phyloP scores from a whole-genome alignment of 1,140 invertebrate species.

The Gryon sp. region DNA sequence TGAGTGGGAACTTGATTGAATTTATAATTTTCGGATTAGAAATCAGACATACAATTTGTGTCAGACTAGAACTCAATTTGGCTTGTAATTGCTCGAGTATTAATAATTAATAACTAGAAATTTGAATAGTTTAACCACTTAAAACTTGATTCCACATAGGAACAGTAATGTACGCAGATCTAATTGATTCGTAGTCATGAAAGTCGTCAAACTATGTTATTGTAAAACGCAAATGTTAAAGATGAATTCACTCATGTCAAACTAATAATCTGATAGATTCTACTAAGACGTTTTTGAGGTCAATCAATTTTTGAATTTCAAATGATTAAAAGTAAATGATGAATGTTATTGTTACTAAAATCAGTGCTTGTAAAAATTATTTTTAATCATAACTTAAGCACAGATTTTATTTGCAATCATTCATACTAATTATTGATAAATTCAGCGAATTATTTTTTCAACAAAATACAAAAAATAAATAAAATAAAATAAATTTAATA shows the following conservation, averaged over 20 bases:
- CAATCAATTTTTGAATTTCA: too few relatives aligned
- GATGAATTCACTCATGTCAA: background rate
- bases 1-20: slow-evolving; percentile 15
- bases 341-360: slow-evolving; percentile 8
- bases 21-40: slow-evolving; percentile 14
- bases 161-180: background rate
- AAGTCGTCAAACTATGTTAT: background rate
- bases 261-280: background rate
- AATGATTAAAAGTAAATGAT: too few relatives aligned
- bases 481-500: too few relatives aligned
- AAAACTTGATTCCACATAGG: slow-evolving; percentile 5
- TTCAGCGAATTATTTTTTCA: slow-evolving; percentile 16
- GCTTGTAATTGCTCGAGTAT: slow-evolving; percentile 26
- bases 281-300: slow-evolving; percentile 7
- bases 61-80: slow-evolving; percentile 24
- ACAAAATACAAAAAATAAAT: too few relatives aligned
- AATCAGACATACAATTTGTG: slow-evolving; percentile 34
- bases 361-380: slow-evolving; percentile 17
- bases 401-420: slow-evolving; percentile 14
- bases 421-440: slow-evolving; percentile 15
- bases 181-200: slow-evolving; percentile 8
- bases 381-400: background rate
- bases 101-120: slow-evolving; percentile 38
- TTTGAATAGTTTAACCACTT: slow-evolving; percentile 33
- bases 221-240: background rate